A percentile compares a stretch with the other conserved stretches of the same genome.
Evolutionary conservation across 2,888 invertebrate genomes (phyloP).

Genomic region (Sisyra terminalis): DNA sequence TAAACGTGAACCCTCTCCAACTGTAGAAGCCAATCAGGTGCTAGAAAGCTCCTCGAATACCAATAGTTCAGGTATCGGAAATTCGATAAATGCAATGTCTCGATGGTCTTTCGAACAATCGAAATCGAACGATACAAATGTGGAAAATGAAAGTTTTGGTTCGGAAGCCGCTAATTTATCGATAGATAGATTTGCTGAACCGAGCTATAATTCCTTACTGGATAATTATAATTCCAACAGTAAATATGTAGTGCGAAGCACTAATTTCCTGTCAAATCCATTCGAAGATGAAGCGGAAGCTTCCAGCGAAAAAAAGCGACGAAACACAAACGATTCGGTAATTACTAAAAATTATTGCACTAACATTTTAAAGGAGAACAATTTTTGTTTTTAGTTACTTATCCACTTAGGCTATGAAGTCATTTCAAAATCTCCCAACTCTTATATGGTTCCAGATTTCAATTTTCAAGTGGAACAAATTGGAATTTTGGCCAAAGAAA

Average conservation of each 20-base stretch:
- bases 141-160: slow-evolving; percentile 7
- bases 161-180: not conserved
- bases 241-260: not conserved
- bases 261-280: not conserved
- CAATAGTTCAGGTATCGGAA: slow-evolving; percentile 30
- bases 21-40: slow-evolving; percentile 11
- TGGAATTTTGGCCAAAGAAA: slow-evolving; percentile 53
- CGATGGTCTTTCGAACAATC: slow-evolving; percentile 40
- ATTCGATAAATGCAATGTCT: slow-evolving; percentile 41
- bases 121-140: slow-evolving; percentile 8
- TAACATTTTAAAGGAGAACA: no score
- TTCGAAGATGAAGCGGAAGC: not conserved
- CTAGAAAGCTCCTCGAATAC: not conserved
- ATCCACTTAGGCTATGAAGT: slow-evolving; percentile 40
- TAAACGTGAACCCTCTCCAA: slow-evolving; percentile 14
- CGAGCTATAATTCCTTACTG: slow-evolving; percentile 40
- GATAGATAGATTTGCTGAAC: slow-evolving; percentile 22
- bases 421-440: slow-evolving; percentile 29
- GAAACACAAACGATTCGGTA: slow-evolving; percentile 3
- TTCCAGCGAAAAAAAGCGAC: no score
- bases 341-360: not conserved
- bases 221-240: slow-evolving; percentile 30
- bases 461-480: slow-evolving; percentile 46
- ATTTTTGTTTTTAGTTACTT: no score
- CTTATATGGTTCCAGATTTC: slow-evolving; percentile 36